Percentiles rank a stretch among this genome's conserved stretches.
These are phyloP conservation scores for Cyanoderma ruficeps DNA, from an alignment of 2,113 vertebrate genomes.

Conservation along the genomic window DNA sequence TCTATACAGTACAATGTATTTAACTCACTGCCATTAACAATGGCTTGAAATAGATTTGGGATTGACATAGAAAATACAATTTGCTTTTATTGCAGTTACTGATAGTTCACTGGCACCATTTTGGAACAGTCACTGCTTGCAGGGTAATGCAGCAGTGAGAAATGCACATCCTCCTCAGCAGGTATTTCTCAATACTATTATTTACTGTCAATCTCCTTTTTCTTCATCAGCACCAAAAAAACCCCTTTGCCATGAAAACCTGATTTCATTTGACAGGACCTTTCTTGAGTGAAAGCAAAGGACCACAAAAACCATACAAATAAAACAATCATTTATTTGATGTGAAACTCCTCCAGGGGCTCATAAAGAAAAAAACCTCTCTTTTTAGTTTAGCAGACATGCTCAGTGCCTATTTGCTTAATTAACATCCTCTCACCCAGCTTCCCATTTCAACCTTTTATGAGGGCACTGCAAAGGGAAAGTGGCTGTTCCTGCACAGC, in stretches of 20 bases:
- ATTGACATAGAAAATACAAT: not conserved
- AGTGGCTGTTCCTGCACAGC: not conserved
- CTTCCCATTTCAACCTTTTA: not conserved
- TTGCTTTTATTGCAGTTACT: not conserved
- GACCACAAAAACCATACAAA: not conserved
- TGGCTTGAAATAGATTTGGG: conserved; percentile 13
- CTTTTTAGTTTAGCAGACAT: not conserved
- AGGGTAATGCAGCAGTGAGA: not conserved
- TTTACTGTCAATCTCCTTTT: not conserved
- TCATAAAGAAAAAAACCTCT: not conserved
- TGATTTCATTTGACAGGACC: not conserved
- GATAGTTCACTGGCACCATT: not conserved
- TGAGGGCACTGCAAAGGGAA: not conserved
- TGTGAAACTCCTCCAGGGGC: not conserved
- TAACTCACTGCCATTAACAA: conserved; percentile 49
- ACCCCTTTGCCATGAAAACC: not conserved
- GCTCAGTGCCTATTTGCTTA: not conserved
- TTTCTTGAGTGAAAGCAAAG: not conserved
- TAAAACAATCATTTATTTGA: not conserved
- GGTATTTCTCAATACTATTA: not conserved
- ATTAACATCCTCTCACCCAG: not conserved
- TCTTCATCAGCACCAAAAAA: not conserved
- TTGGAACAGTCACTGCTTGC: rapidly evolving
- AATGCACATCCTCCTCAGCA: not conserved
- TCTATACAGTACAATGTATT: conserved; percentile 15